phyloP scores from a whole-genome alignment of 2,888 invertebrate species.

The Helleia helle region DNA sequence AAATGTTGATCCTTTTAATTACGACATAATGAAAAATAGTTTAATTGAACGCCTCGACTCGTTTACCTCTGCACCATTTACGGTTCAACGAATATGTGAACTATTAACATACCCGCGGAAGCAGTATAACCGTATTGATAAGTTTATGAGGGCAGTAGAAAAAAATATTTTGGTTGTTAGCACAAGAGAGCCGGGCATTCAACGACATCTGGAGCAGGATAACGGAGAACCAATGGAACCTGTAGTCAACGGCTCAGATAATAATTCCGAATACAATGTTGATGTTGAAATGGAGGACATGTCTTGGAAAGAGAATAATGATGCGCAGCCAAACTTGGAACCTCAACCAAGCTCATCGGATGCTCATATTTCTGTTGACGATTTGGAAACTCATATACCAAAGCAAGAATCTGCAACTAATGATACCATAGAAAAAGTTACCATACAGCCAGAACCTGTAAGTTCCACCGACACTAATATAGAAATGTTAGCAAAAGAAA shows the following conservation, averaged over 20 bases:
- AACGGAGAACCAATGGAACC: conserved; percentile 78
- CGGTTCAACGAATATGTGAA: conserved; percentile 96
- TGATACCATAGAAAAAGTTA: conserved; percentile 40
- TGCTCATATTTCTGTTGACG: conserved; percentile 52
- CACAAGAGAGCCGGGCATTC: conserved; percentile 79
- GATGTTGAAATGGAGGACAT: conserved; percentile 72
- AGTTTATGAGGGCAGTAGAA: conserved; percentile 97
- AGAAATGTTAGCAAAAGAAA: conserved; percentile 15
- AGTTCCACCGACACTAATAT: conserved; percentile 46
- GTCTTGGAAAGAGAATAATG: conserved; percentile 60
- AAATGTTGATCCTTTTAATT: conserved; percentile 93
- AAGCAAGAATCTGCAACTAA: conserved; percentile 53
- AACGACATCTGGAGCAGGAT: conserved; percentile 75
- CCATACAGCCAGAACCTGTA: conserved; percentile 43
- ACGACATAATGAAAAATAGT: conserved; percentile 89
- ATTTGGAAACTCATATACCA: conserved; percentile 54
- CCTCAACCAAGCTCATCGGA: conserved; percentile 61
- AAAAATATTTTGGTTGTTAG: conserved; percentile 94
- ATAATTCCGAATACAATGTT: conserved; percentile 67
- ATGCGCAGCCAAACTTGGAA: conserved; percentile 38
- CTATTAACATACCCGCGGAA: conserved; percentile 91
- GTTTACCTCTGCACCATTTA: conserved; percentile 94
- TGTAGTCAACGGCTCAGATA: conserved; percentile 75
- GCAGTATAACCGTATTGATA: conserved; percentile 96
- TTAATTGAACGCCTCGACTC: conserved; percentile 86